These are phyloP conservation scores for Podarcis cretensis DNA, from an alignment of 2,113 vertebrate species.

Conservation along the genomic window DNA sequence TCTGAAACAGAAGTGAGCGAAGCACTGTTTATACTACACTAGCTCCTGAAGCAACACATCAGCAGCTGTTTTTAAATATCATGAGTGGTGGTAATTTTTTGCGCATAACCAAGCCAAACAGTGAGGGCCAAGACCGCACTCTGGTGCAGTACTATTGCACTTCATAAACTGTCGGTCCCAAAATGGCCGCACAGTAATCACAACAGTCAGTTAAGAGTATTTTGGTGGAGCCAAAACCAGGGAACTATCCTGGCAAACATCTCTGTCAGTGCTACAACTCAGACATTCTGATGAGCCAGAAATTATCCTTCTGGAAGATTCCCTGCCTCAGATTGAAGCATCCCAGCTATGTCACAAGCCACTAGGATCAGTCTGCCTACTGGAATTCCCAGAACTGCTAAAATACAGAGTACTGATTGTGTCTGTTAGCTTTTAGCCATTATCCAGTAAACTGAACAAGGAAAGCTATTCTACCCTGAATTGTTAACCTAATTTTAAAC, in stretches of 20 bases:
- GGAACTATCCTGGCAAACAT: neutral
- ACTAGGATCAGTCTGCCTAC: neutral
- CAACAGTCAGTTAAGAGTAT: neutral
- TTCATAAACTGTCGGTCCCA: neutral
- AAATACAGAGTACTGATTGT: neutral
- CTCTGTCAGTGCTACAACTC: neutral
- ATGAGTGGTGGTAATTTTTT: neutral
- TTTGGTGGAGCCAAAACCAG: neutral
- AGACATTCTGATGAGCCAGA: neutral
- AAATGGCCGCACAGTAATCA: neutral
- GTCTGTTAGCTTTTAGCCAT: neutral
- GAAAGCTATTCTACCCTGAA: constrained; percentile 14
- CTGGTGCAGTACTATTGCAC: neutral
- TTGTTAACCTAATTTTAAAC: constrained; percentile 32
- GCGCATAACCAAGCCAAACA: neutral
- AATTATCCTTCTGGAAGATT: neutral
- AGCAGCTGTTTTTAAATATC: neutral
- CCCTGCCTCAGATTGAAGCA: neutral
- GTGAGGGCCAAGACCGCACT: too few relatives aligned
- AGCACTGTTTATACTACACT: neutral
- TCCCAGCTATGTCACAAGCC: neutral
- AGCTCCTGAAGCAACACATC: neutral
- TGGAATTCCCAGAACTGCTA: constrained; percentile 3
- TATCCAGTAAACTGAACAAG: constrained; percentile 21
- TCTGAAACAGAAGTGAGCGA: constrained; percentile 72